Evolutionary conservation across 2,113 vertebrate species (phyloP).

Genomic region (Uria aalge): DNA sequence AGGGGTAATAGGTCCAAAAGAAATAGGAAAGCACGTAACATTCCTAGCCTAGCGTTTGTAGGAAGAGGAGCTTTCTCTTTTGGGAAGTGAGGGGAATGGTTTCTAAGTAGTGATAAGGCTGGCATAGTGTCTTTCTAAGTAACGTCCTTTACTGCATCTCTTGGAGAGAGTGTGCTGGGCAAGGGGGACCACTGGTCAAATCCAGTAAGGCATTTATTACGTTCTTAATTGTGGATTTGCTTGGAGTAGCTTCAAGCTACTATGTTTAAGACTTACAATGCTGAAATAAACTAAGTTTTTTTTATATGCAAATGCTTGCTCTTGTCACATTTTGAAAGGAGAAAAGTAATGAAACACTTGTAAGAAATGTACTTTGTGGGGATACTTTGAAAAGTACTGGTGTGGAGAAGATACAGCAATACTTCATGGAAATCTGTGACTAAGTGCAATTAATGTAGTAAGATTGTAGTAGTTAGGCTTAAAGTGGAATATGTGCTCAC

Average conservation of each 20-base stretch:
- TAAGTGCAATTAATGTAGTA: background rate
- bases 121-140: background rate
- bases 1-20: background rate
- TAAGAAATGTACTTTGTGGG: background rate
- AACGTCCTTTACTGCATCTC: background rate
- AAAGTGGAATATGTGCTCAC: background rate
- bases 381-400: background rate
- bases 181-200: background rate
- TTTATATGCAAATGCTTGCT: background rate
- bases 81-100: background rate
- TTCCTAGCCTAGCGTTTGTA: background rate
- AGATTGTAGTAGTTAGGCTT: background rate
- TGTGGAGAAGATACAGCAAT: background rate
- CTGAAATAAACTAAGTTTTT: background rate
- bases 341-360: background rate
- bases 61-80: background rate
- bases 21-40: background rate
- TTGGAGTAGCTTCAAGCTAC: background rate
- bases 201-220: background rate
- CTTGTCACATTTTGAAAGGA: background rate
- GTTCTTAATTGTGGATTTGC: background rate
- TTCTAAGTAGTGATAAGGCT: background rate
- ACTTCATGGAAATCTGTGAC: background rate
- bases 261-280: background rate
- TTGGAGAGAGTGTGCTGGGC: background rate